These are phyloP conservation scores for Oxyteleia sp. DNA, from an alignment of 2,888 invertebrate genomes.

Conservation along the genomic window DNA sequence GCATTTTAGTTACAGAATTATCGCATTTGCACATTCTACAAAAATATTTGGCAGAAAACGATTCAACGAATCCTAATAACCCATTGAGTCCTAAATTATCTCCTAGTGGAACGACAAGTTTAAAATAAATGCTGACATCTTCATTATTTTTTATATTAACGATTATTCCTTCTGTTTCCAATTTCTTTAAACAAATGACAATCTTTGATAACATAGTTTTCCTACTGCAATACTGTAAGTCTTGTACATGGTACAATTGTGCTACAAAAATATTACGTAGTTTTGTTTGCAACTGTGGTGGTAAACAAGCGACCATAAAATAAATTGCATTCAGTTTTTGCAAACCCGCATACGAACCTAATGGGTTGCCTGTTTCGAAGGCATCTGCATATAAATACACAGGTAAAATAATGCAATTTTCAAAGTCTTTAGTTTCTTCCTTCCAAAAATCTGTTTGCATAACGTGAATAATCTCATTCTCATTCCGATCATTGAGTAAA, in stretches of 20 bases:
- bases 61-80: slow-evolving; percentile 59
- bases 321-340: slow-evolving; percentile 59
- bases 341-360: slow-evolving; percentile 50
- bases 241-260: slow-evolving; percentile 62
- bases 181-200: slow-evolving; percentile 56
- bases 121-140: slow-evolving; percentile 55
- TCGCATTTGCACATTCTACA: slow-evolving; percentile 64
- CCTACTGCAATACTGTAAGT: slow-evolving; percentile 29
- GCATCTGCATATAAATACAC: slow-evolving; percentile 58
- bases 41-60: slow-evolving; percentile 44
- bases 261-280: slow-evolving; percentile 62
- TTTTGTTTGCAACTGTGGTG: too few species aligned
- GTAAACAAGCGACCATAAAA: slow-evolving; percentile 51
- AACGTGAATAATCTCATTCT: too few species aligned
- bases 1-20: too few species aligned
- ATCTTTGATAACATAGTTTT: slow-evolving; percentile 1
- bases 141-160: slow-evolving; percentile 19
- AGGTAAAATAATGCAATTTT: slow-evolving; percentile 5
- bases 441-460: slow-evolving; percentile 59
- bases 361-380: slow-evolving; percentile 62
- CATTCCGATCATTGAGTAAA: neutral
- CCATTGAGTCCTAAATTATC: slow-evolving; percentile 66
- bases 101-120: slow-evolving; percentile 53
- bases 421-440: slow-evolving; percentile 27
- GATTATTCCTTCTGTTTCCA: slow-evolving; percentile 64